Percentiles rank a stretch among this genome's conserved stretches.
phyloP scores from a whole-genome alignment of 2,113 vertebrate species.

The Gasterosteus nipponicus region DNA sequence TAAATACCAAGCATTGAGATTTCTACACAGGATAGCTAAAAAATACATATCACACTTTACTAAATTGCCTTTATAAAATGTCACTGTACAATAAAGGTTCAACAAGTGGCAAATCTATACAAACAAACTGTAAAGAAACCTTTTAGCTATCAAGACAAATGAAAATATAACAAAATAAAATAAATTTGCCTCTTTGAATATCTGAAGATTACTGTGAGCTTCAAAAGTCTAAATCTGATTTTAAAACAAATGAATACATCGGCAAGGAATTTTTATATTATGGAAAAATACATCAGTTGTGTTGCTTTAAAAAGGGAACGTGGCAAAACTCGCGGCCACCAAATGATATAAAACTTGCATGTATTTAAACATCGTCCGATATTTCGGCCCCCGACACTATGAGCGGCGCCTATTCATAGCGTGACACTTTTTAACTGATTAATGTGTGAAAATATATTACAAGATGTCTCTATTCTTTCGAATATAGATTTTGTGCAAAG shows the following conservation, averaged over 20 bases:
- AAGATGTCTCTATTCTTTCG: constrained; percentile 47
- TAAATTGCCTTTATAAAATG: constrained; percentile 78
- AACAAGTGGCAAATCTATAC: constrained; percentile 75
- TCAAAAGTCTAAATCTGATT: constrained; percentile 49
- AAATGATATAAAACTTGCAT: constrained; percentile 38
- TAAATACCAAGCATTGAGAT: constrained; percentile 75
- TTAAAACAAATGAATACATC: constrained; percentile 53
- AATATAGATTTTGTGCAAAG: constrained; percentile 64
- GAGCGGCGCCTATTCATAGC: constrained; percentile 10
- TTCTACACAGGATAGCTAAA: constrained; percentile 78
- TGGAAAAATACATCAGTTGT: constrained; percentile 50
- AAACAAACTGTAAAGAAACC: constrained; percentile 75
- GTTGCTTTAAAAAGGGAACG: constrained; percentile 13
- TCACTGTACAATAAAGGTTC: constrained; percentile 79
- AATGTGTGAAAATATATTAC: constrained; percentile 69
- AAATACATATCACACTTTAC: constrained; percentile 77
- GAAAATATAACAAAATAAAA: constrained; percentile 74
- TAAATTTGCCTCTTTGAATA: constrained; percentile 56
- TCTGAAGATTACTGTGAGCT: constrained; percentile 54
- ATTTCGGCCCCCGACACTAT: constrained; percentile 48
- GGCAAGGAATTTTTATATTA: constrained; percentile 57
- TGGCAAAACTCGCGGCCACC: constrained; percentile 24
- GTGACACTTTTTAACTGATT: constrained; percentile 41
- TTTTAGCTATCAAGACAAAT: constrained; percentile 71
- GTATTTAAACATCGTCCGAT: constrained; percentile 43